Evolutionary conservation across 2,888 invertebrate genomes (phyloP), one percentile per base, ranked within the genome.

Genomic region (Aphidoletes aphidimyza): DNA sequence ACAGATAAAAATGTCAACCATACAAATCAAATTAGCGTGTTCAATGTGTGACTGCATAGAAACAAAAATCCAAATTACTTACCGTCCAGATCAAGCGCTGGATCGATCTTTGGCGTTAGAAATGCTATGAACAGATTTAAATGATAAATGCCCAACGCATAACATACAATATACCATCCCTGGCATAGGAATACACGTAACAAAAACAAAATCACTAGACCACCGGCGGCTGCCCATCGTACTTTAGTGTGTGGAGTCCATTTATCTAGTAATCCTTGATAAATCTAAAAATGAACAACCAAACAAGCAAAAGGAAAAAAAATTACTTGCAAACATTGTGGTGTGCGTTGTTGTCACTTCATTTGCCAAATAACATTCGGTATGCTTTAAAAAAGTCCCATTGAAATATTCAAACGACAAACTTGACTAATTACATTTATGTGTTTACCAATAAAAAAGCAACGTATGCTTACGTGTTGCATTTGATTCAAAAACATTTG

Each of bases 161-260:
- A 99, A 87, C 98, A 98, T 86, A 99, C 95, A 88, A 99, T 99
- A 90, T 99, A 99, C 98, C 99, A 99, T 87, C 99, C 99, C 96
- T 99, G 96, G 89, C 94, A 93, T 87, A 95, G 90, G 89, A 96
- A 92, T 90, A 97, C 94, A 90, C 97, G 93, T 88, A 95, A 91
- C 89, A 96, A 91, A 91, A 97, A 97, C 89, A 93, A 88, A 86
- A 93, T 87, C 89, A 96, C 90, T 87, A 97, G 91, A 86, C 93
- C 89, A 87, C 93, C 90, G 86, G 95, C 94, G 87, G 93, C 94
- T 85, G 92, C 90, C 97, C 97, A 97, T 91, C 97, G 93, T 87
- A 93, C 93, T 88, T 93, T 92, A 86, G 93, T 91, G 89, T 96
- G 94, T 85, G 97, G 97, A 87, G 97, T 97, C 93, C 95, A 96